phyloP scores from a whole-genome alignment of 2,888 invertebrate species.

The Caenorhabditis imperialis region DNA sequence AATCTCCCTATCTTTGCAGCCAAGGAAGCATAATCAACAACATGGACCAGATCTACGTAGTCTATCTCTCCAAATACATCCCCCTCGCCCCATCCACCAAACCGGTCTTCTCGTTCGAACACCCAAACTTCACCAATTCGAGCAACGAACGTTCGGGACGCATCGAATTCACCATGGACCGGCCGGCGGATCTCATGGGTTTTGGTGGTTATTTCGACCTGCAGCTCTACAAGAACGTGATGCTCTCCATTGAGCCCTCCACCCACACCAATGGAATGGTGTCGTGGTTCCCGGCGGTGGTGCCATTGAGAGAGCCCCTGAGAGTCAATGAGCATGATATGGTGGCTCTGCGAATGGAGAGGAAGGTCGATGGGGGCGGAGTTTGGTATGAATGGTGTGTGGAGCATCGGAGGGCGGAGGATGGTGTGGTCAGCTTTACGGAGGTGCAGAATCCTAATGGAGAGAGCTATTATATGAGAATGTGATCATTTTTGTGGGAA shows the following conservation, averaged over 20 bases:
- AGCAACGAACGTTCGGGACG: constrained; percentile 47
- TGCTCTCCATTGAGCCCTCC: constrained; percentile 86
- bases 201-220: constrained; percentile 97
- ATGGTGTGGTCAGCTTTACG: constrained; percentile 17
- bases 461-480: constrained; percentile 68
- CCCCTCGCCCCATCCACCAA: constrained; percentile 77
- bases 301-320: constrained; percentile 82
- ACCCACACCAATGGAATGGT: constrained; percentile 93
- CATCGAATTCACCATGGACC: constrained; percentile 53
- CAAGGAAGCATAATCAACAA: constrained; percentile 32
- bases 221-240: constrained; percentile 87
- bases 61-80: constrained; percentile 89
- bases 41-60: constrained; percentile 91
- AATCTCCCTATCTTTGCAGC: too few relatives aligned
- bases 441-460: constrained; percentile 69
- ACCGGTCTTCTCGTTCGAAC: constrained; percentile 88
- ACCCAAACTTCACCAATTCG: constrained; percentile 85
- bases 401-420: too few relatives aligned
- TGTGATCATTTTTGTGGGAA: constrained; percentile 13
- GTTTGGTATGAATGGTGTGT: constrained; percentile 78
- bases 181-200: constrained; percentile 81
- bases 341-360: constrained; percentile 64
- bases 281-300: constrained; percentile 97
- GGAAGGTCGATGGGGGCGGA: constrained; percentile 66
- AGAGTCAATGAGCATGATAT: constrained; percentile 60